Conservation (phyloP, 2,113 vertebrate genomes). For the Pavo muticus region DNA sequence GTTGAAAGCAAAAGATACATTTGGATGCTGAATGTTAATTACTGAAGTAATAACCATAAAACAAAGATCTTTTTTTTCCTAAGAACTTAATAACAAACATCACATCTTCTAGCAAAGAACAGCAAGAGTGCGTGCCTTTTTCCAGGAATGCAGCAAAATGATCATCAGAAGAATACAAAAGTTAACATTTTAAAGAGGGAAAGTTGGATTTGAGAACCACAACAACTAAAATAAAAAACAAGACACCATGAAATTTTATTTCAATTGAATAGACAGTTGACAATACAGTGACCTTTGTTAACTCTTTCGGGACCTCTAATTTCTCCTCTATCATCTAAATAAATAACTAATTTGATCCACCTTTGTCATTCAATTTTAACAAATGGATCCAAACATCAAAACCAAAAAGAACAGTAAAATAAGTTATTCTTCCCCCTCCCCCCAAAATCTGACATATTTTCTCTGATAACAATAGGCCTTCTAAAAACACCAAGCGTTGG, state of each 20-base stretch:
- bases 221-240: not conserved
- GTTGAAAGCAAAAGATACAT: not conserved
- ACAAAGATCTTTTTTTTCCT: not conserved
- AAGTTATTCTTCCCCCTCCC: not conserved
- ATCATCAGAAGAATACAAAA: not conserved
- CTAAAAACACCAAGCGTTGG: not conserved
- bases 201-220: not conserved
- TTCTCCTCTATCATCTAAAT: not conserved
- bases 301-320: not conserved
- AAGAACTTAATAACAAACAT: not conserved
- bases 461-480: not conserved
- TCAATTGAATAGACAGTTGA: not conserved
- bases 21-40: not conserved
- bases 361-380: not conserved
- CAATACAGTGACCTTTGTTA: not conserved
- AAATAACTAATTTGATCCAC: not conserved
- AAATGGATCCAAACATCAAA: not conserved
- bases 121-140: not conserved
- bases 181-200: not conserved
- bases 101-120: slow-evolving; percentile 18
- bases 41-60: not conserved
- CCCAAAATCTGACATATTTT: not conserved
- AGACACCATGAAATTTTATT: not conserved
- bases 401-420: not conserved
- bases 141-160: not conserved